Conservation (phyloP, 2,113 vertebrate genomes). For the Dicaeum eximium region DNA sequence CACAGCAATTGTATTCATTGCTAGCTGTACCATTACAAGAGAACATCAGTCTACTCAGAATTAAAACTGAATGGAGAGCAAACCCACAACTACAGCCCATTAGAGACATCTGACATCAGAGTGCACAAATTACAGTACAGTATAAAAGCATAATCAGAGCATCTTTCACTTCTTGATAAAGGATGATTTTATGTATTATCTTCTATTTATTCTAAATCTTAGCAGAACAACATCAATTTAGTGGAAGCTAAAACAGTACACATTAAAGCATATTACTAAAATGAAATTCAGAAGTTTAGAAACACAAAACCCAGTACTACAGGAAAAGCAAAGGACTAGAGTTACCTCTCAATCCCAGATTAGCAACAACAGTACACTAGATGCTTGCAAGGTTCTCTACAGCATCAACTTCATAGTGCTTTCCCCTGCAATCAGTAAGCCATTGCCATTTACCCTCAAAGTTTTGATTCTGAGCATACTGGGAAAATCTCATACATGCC, state of each 20-base stretch:
- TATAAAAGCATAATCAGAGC: neutral
- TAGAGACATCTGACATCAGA: neutral
- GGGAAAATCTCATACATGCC: neutral
- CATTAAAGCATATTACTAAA: neutral
- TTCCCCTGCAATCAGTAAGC: neutral
- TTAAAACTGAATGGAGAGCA: neutral
- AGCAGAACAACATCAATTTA: neutral
- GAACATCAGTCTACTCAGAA: neutral
- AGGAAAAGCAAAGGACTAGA: neutral
- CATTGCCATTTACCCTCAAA: neutral
- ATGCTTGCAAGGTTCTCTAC: neutral
- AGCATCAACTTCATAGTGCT: neutral
- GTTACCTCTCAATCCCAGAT: neutral
- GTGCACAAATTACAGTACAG: neutral
- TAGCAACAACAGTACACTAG: neutral
- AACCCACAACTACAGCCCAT: neutral
- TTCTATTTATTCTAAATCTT: neutral
- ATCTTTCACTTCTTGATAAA: constrained; percentile 1
- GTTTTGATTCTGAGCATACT: neutral
- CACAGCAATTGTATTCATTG: neutral
- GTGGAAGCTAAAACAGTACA: neutral
- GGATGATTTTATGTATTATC: neutral
- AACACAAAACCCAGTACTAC: neutral
- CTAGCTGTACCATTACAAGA: neutral
- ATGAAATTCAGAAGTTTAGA: neutral